Conservation (phyloP, 2,797 vertebrate genomes). For the Muscicapa striata region DNA sequence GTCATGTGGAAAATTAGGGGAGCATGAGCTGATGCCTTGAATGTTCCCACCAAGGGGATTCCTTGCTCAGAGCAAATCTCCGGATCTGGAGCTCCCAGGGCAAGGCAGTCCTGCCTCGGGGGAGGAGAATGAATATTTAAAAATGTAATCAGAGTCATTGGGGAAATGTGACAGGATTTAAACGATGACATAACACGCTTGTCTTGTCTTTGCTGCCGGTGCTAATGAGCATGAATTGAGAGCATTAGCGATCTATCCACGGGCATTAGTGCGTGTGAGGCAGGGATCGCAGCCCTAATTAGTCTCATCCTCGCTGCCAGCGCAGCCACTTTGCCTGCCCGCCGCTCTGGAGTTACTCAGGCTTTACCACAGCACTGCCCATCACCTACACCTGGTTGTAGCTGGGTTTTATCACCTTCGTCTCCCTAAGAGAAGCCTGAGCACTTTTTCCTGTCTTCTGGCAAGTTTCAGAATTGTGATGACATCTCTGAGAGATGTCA, state of each 20-base stretch:
- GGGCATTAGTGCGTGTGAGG: not conserved
- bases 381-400: not conserved
- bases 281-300: not conserved
- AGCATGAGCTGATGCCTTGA: not conserved
- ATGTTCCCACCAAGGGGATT: not conserved
- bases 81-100: not conserved
- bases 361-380: not conserved
- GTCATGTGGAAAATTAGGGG: not conserved
- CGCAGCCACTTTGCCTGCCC: not conserved
- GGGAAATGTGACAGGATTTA: conserved; percentile 54
- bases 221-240: conserved; percentile 51
- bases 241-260: conserved; percentile 31
- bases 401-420: fast-evolving
- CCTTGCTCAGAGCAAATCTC: not conserved
- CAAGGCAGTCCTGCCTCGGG: not conserved
- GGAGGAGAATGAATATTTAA: conserved; percentile 53
- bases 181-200: conserved; percentile 3
- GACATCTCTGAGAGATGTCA: not conserved
- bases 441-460: not conserved
- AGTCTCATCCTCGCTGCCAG: not conserved
- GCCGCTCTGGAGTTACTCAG: fast-evolving
- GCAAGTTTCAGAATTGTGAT: not conserved
- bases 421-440: not conserved
- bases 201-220: conserved; percentile 29
- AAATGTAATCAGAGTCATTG: conserved; percentile 36